Evolutionary conservation across 1,140 invertebrate genomes (phyloP).

Genomic region (Drosophila littoralis): DNA sequence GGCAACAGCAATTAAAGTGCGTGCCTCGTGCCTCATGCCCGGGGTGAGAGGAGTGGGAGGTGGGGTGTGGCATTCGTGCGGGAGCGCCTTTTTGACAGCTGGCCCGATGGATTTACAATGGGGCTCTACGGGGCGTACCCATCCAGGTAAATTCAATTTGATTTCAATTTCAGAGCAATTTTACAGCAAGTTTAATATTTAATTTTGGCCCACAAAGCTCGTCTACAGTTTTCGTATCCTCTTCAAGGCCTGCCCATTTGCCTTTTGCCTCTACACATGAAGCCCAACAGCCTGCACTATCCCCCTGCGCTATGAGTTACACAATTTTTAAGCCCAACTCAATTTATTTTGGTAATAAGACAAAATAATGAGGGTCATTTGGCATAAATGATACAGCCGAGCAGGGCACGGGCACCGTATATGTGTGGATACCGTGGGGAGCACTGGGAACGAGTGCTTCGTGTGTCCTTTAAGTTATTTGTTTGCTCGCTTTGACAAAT

Average conservation of each 20-base stretch:
- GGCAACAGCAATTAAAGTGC: constrained; percentile 68
- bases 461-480: constrained; percentile 66
- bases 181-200: constrained; percentile 67
- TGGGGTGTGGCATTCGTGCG: not conserved
- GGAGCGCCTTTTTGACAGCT: constrained; percentile 49
- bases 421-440: constrained; percentile 3
- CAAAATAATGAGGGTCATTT: constrained; percentile 81
- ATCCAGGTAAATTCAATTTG: constrained; percentile 76
- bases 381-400: constrained; percentile 67
- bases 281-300: not conserved
- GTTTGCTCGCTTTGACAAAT: constrained; percentile 70
- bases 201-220: constrained; percentile 45
- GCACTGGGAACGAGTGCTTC: not conserved
- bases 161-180: constrained; percentile 65
- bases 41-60: not conserved
- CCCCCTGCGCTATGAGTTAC: not conserved
- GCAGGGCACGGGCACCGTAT: not conserved
- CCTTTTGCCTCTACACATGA: constrained; percentile 45
- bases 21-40: not conserved
- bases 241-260: not conserved
- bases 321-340: constrained; percentile 74
- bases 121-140: not conserved
- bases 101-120: constrained; percentile 64
- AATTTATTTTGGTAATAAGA: constrained; percentile 81
- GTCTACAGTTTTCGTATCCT: not conserved